Evolutionary conservation across 2,797 vertebrate species (phyloP).

Genomic region (Streptopelia turtur): DNA sequence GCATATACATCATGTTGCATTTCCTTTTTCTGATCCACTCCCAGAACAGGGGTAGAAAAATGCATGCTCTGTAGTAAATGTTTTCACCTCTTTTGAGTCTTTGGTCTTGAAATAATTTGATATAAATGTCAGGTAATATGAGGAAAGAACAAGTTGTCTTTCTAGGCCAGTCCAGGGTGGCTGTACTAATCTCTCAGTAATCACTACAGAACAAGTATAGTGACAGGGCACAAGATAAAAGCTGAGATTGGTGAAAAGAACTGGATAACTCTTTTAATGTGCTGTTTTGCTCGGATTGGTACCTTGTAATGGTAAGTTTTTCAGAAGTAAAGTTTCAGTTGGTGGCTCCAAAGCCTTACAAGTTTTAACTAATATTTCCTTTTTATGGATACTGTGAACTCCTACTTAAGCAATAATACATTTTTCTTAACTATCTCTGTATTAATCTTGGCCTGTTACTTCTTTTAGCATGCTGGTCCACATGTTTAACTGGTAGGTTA

Average conservation of each 20-base stretch:
- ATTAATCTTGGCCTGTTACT: neutral
- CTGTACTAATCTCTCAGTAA: neutral
- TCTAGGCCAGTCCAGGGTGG: neutral
- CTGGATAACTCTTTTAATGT: neutral
- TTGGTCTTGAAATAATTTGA: neutral
- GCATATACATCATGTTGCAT: neutral
- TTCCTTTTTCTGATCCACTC: neutral
- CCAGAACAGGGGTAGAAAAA: no score
- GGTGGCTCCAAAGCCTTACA: neutral
- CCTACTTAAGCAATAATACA: neutral
- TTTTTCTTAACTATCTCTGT: neutral
- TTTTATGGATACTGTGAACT: neutral
- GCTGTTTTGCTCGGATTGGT: neutral
- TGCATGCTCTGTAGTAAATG: no score
- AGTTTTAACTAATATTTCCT: neutral
- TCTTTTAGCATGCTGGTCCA: neutral
- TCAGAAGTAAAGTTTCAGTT: neutral
- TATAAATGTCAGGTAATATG: neutral
- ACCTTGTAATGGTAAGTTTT: neutral
- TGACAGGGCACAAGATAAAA: neutral
- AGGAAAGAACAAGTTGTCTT: neutral
- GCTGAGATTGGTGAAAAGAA: neutral
- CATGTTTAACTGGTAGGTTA: neutral
- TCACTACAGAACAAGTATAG: neutral
- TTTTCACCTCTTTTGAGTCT: neutral